Base-by-base conservation (phyloP, 1,140 invertebrate species). In the Parapsyche elsis region DNA sequence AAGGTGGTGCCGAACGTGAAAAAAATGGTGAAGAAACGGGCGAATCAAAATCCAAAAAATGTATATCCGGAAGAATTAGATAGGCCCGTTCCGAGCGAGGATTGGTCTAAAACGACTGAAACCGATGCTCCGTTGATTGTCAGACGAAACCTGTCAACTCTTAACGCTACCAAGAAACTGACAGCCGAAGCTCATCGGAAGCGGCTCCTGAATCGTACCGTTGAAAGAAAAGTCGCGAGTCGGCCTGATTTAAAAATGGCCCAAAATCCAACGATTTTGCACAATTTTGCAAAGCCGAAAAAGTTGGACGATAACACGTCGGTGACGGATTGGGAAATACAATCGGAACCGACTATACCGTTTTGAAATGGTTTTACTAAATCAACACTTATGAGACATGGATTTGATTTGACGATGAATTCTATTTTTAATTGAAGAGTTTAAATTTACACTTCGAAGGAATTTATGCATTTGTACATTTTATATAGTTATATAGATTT, bases 231-330 rank as follows among this genome's bases (percentile, higher is more conserved):
- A 12, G 16, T 12, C 10, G 2, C 2, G 12, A 14, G 12, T 53
- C 49, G 10, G 12, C 49, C 2, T 2, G 64, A 53, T 0, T 16
- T 77, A 23, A 49, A 24, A 44, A n/a, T 12, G 38, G 21, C 19
- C 0, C 2, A 19, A 12, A 16, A 45, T 4, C 57, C 16, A 9
- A 53, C 24, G 24, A 64, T 75, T 19, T 23, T 77, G 5, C 16
- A 49, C 12, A 77, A 61, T 12, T 77, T 77, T 64, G 23, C 9
- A 0, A 75, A 75, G 46, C 24, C 38, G 14, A 44, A 64, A 0
- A 67, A 61, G 9, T 26, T 77, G 5, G 19, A 77, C 7, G 75
- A 53, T n/a, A 77, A 77, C 16, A 38, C 30, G 14, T 77, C 75
- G 9, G 10, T 64, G 10, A 45, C 21, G 1, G 21, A 67, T 67